These are phyloP conservation scores for Hylaeus anthracinus DNA, from an alignment of 1,140 invertebrate genomes.

Conservation along the genomic window DNA sequence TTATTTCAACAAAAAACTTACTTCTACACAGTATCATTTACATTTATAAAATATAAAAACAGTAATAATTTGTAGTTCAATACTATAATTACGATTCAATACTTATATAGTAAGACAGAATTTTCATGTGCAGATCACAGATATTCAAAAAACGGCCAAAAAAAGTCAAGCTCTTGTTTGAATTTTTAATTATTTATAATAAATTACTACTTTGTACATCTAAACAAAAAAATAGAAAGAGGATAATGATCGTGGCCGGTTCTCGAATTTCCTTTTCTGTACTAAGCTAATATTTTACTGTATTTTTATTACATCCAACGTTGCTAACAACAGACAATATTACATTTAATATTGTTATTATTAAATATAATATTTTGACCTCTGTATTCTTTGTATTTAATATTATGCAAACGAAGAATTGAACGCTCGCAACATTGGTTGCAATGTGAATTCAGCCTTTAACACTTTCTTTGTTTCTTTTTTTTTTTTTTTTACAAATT, in stretches of 20 bases:
- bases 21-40: conserved; percentile 46
- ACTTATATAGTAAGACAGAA: conserved; percentile 37
- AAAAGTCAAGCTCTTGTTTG: conserved; percentile 8
- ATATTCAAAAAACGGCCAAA: conserved; percentile 63
- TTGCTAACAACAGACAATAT: conserved; percentile 22
- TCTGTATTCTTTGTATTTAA: background rate
- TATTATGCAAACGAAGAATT: background rate
- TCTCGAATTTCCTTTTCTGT: conserved; percentile 40
- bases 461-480: conserved; percentile 8
- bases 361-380: background rate
- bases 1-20: conserved; percentile 42
- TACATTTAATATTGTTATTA: background rate
- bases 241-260: conserved; percentile 34
- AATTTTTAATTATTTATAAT: conserved; percentile 28
- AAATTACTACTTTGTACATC: conserved; percentile 52
- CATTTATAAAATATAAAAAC: conserved; percentile 73
- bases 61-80: conserved; percentile 61
- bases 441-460: conserved; percentile 41
- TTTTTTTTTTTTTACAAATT: conserved; percentile 35
- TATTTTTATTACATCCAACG: conserved; percentile 50
- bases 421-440: conserved; percentile 45
- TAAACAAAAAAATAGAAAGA: conserved; percentile 12
- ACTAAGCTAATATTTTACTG: conserved; percentile 21
- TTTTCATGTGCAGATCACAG: conserved; percentile 61
- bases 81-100: conserved; percentile 56